Evolutionary conservation across 2,888 invertebrate genomes (phyloP), one percentile per base, ranked within the genome.

Genomic region (Cepaea hortensis): DNA sequence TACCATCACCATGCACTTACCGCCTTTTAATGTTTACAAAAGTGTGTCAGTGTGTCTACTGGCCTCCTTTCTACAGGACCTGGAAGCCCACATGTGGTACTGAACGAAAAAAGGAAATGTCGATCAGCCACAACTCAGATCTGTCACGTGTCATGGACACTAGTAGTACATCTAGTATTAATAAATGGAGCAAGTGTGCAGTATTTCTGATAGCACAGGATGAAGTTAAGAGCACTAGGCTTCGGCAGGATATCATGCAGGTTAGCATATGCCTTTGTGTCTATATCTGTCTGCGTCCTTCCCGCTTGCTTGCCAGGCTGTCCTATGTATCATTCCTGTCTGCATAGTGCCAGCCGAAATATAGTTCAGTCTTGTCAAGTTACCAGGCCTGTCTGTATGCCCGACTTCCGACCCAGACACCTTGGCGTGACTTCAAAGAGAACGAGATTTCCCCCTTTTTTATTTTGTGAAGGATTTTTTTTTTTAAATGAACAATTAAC

Each of bases 201-300:
- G 68, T 48, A 15, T 82, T 4, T 68, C 82, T 82, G 11, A 68
- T 82, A 15, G 68, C 72, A n/a, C n/a, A 50, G 18, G 48, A 82
- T 55, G 82, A 72, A 7, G 9, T 3, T 23, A 82, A 72, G 9
- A 72, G 70, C 5, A 35, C 9, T 15, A 55, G 72, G 6, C 82
- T 82, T 18, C 48, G 20, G 13, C 70, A 82, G 15, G 82, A 55
- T 13, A 68, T 82, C 15, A 72, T 48, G 4, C 82, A 82, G 82
- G 82, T 82, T 48, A 72, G 3, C 1, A 76, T 35, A 35, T 35
- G 35, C 35, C 35, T 35, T 35, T 35, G 35, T 35, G 35, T 35
- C 35, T 35, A 35, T 35, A 35, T 35, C 35, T 65, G 65, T 65
- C 65, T 15, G 65, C 65, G 18, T 18, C 65, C 18, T 65, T 18